Base-by-base conservation (phyloP, 2,113 vertebrate genomes). In the Vulpes lagopus region DNA sequence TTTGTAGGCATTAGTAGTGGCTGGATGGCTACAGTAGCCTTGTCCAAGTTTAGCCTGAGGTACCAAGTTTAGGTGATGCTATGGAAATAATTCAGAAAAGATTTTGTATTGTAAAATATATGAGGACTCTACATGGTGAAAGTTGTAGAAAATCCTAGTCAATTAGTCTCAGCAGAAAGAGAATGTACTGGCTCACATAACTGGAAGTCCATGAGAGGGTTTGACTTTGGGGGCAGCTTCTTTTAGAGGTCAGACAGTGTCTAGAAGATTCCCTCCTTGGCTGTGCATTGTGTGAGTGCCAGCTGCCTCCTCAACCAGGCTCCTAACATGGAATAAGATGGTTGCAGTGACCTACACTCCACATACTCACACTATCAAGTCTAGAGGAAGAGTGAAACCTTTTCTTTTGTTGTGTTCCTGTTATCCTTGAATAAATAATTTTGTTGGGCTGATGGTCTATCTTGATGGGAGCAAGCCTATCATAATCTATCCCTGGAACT, bases 61-160 rank as follows among this genome's bases (percentile, higher is more conserved):
- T 65, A 51, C 8, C 19, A 51, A 71, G 38, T 65, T 59, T 79
- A 65, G 35, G 11, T 91, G 19, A 71, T 57, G 7, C 10, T 64
- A 38, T 12, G 60, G 32, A 74, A 89, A 43, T 43, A 69, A 83
- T 23, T 25, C 32, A 86, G 79, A 64, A 89, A 94, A 92, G 30
- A 49, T 35, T 91, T 83, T 91, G 17, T 27, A 32, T 92, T 74
- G 14, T 25, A 59, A 88, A 59, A 6, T 76, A 0, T 57, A n/a
- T 49, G 27, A 65, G 79, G 85, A 76, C 11, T 86, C 23, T 65
- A 23, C 17, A 30, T 19, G 11, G 25, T 57, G 19, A 67, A 95
- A 81, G 19, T 27, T 15, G 32, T 11, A 60, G 79, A 67, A 84
- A 73, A 92, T 19, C 19, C n/a, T 74, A 51, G 19, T 64, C 27